Evolutionary conservation across 2,888 invertebrate species (phyloP).

Genomic region (Ectemnius continuus): DNA sequence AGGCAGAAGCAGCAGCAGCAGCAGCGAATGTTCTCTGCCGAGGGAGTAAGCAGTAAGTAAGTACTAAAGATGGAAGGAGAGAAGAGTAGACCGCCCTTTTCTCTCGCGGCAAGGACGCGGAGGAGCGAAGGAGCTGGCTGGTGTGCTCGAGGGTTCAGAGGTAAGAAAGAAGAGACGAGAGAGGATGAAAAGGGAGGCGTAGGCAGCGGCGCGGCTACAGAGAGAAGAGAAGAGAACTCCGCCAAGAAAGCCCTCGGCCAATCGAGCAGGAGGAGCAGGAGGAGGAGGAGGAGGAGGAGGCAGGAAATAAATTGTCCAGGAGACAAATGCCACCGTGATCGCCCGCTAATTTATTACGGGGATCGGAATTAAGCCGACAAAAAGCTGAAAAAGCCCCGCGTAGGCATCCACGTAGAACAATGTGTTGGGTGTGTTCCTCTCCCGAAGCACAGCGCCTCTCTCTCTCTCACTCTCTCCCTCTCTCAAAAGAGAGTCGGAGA

Average conservation of each 20-base stretch:
- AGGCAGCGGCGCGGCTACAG: no score
- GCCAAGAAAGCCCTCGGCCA: neutral
- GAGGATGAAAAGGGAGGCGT: constrained; percentile 12
- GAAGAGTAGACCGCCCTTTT: constrained; percentile 55
- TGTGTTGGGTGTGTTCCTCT: constrained; percentile 65
- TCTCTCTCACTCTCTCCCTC: neutral
- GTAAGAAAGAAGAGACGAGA: constrained; percentile 6
- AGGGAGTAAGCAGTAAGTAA: constrained; percentile 35
- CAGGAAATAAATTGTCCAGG: constrained; percentile 70
- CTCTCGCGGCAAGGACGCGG: constrained; percentile 65
- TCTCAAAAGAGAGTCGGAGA: neutral
- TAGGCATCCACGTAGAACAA: constrained; percentile 68
- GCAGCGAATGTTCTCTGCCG: constrained; percentile 27
- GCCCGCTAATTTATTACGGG: constrained; percentile 75
- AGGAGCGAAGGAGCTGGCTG: neutral
- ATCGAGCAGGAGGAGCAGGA: constrained; percentile 8
- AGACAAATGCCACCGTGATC: constrained; percentile 77
- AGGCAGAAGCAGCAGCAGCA: constrained; percentile 27
- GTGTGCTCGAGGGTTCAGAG: constrained; percentile 24
- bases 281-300: constrained; percentile 21
- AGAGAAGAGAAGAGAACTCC: neutral
- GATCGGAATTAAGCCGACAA: constrained; percentile 75
- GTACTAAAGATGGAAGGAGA: neutral
- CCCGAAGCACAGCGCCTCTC: neutral
- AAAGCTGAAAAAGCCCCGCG: constrained; percentile 67